These are phyloP conservation scores for Osmoderma eremita DNA, from an alignment of 2,888 invertebrate genomes.

Conservation along the genomic window DNA sequence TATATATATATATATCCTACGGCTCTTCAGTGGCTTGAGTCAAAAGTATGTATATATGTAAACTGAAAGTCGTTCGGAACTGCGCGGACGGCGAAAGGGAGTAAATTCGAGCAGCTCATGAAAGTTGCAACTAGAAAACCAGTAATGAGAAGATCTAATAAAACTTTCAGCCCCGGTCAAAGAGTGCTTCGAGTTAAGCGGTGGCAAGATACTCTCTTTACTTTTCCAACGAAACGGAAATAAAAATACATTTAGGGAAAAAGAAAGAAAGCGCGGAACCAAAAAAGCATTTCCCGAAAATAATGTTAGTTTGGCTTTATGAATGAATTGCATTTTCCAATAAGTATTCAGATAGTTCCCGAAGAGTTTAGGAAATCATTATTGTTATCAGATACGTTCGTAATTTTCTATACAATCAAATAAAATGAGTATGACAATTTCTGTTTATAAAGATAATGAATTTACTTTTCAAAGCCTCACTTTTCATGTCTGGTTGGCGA, in stretches of 20 bases:
- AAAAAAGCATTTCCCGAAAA: neutral
- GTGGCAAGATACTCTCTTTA: constrained; percentile 17
- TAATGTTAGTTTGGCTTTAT: neutral
- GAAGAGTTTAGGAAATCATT: no score
- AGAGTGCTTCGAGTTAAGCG: constrained; percentile 40
- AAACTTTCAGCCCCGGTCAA: constrained; percentile 56
- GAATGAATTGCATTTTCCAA: no score
- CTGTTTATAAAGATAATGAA: no score
- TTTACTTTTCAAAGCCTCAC: no score
- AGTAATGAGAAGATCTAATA: constrained; percentile 62
- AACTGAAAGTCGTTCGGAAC: neutral
- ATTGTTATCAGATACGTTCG: no score
- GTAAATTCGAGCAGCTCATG: constrained; percentile 54
- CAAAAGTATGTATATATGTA: no score
- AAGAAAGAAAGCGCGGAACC: neutral
- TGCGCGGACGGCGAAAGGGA: constrained; percentile 44
- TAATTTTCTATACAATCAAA: no score
- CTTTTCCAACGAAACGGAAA: neutral
- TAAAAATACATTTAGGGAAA: neutral
- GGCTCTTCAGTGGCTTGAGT: no score
- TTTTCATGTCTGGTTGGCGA: no score
- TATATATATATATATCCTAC: no score
- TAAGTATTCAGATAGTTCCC: no score
- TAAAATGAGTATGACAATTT: no score
- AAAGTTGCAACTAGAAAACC: constrained; percentile 59